Base-by-base conservation (phyloP, 2,797 vertebrate genomes). In the Semotilus atromaculatus region DNA sequence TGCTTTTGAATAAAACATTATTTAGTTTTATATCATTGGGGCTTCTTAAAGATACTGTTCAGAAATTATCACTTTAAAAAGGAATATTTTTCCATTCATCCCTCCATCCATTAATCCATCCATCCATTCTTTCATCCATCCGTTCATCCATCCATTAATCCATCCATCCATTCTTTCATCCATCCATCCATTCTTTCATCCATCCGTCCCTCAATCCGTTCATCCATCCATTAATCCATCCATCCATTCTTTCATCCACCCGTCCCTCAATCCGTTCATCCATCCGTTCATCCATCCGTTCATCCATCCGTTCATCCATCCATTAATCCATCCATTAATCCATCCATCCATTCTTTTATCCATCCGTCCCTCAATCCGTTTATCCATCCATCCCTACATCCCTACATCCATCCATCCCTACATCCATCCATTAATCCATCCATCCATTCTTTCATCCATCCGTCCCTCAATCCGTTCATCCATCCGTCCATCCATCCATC, bases 81-180 rank as follows among this genome's bases (percentile, higher is more conserved):
- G 8, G 21, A 55, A 19, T 4, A 55, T 55, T 51, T 51, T 51
- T 31, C 31, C 58, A 64, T 13, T 2, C 60, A 29, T 31, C 9
- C 6, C 5, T 55, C 21, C 3, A 19, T 19, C 29, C 7, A 9
- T 53, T 0, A 18, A 21, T 7, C 6, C 1, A 1, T 19, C 0
- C 6, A 21, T 53, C 18, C 18, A 53, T 3, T 0, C 18, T 0
- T 51, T 0, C 6, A 1, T 51, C 0, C 2, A 7, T 51, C 0
- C 6, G 1, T 51, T 5, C 6, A 19, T 21, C 0, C 18, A 19
- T 53, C 0, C 6, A 7, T 53, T 2, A 16, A 19, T 51, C 0
- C 16, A 6, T 51, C 5, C 16, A 18, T 48, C 14, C 1, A 0
- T 48, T 5, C 48, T 0, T 48, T 5, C 48, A 18, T 18, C 5